phyloP scores from a whole-genome alignment of 2,113 vertebrate species.

The Mesoclemmys tuberculata region DNA sequence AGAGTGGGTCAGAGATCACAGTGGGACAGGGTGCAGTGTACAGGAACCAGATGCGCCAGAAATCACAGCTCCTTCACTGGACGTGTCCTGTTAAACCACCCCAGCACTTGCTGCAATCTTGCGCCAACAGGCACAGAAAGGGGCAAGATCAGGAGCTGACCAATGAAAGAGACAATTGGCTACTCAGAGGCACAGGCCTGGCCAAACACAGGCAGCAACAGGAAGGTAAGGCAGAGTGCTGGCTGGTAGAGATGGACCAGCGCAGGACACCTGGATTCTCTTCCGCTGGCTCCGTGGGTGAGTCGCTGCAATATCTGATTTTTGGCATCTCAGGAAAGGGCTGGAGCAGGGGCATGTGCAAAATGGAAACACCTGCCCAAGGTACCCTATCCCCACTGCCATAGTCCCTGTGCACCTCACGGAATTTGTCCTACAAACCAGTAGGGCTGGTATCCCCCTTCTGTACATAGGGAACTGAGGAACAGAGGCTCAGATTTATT shows the following conservation, averaged over 20 bases:
- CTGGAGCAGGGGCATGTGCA: neutral
- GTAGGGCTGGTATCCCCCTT: neutral
- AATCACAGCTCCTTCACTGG: neutral
- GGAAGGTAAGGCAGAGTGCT: neutral
- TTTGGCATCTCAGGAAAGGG: neutral
- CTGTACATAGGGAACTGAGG: neutral
- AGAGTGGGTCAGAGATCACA: neutral
- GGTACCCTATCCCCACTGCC: neutral
- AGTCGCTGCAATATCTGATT: neutral
- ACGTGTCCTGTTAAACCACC: neutral
- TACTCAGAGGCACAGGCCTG: neutral
- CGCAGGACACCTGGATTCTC: neutral
- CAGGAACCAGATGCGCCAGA: neutral
- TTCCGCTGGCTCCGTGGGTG: neutral
- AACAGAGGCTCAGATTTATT: neutral
- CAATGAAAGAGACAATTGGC: neutral
- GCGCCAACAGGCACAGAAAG: neutral
- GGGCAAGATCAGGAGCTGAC: neutral
- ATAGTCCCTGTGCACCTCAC: neutral
- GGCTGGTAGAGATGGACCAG: neutral
- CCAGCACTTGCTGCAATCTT: no score
- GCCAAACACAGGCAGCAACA: neutral
- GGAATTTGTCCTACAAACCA: neutral
- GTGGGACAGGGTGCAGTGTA: no score
- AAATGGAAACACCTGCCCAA: neutral